Base-by-base conservation (phyloP, 1,140 invertebrate species). In the Tetramorium parvispinum region DNA sequence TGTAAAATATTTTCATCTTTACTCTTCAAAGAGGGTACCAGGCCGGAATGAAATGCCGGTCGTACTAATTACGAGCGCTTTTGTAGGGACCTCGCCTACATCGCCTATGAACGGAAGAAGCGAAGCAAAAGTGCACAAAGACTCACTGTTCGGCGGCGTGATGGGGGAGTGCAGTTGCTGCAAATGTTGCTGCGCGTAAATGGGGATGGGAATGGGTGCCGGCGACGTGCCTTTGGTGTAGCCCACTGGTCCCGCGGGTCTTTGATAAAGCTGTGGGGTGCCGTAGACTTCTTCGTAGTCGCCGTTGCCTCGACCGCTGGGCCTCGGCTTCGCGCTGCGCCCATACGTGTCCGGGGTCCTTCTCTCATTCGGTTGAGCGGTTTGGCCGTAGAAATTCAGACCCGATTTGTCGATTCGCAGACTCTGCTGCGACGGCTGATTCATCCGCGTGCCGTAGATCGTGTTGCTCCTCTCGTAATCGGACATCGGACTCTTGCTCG, bases 311-410 rank as follows among this genome's bases (percentile, higher is more conserved):
- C 92, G 91, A 8, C 61, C 49, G 3, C 75, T 24, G 40, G 91
- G 88, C 1, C 91, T 87, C 43, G 95, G 94, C n/a, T 94, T 96
- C 32, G 94, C 96, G 18, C 97, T 97, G 61, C 97, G 95, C 0
- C 97, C 97, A 90, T 98, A 98, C 18, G 97, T 97, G 91, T 98
- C 98, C 0, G 98, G 98, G 8, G 97, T 98, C 86, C 97, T 95
- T 88, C 97, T 96, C 92, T 98, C 97, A 0, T 89, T 83, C 7
- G 87, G 82, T 13, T 94, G 94, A 5, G 40, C 73, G 43, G 85
- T 73, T 37, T 91, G 92, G 8, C 85, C 90, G 21, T 94, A 92
- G 65, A 94, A 94, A 90, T 94, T 94, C 75, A 95, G 65, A 0
- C 94, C 94, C 0, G 92, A 94, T 46, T 94, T 94, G 61, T 95